Evolutionary conservation across 2,888 invertebrate species (phyloP).

Genomic region (Cerceris ruficornis): DNA sequence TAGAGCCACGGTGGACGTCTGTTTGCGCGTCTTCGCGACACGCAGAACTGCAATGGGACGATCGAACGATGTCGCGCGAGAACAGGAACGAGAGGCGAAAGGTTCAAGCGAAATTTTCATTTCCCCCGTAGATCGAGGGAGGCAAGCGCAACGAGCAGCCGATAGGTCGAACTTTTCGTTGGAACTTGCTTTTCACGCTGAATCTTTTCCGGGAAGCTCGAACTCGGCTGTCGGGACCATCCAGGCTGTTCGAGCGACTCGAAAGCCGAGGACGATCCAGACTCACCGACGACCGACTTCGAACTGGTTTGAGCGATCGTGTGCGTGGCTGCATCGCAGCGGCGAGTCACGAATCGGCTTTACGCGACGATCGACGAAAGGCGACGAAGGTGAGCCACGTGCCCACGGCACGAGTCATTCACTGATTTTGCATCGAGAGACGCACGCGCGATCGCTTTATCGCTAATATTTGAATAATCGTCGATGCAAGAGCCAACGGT

Average conservation of each 20-base stretch:
- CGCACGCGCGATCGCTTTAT: not conserved
- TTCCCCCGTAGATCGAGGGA: no score
- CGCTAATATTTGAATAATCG: not conserved
- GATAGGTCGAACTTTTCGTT: no score
- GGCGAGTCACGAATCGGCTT: constrained; percentile 20
- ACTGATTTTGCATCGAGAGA: no score
- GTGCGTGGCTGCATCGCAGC: constrained; percentile 25
- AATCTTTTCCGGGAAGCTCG: no score
- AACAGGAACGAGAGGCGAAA: no score
- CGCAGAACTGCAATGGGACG: no score
- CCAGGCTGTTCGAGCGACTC: no score
- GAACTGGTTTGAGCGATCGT: constrained; percentile 57
- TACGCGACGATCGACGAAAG: constrained; percentile 45
- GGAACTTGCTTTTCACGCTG: no score
- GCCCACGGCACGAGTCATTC: constrained; percentile 4
- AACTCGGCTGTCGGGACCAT: no score
- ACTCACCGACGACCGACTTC: constrained; percentile 46
- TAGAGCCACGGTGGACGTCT: not conserved
- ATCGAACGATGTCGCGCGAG: no score
- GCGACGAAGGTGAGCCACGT: constrained; percentile 50
- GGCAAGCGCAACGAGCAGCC: no score
- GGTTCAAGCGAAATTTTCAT: no score
- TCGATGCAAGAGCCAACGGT: not conserved
- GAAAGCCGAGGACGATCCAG: constrained; percentile 3
- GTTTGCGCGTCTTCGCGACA: not conserved